A percentile compares a stretch with the other conserved stretches of the same genome.
These are phyloP conservation scores for Coptotermes formosanus DNA, from an alignment of 1,140 invertebrate species.

Conservation along the genomic window DNA sequence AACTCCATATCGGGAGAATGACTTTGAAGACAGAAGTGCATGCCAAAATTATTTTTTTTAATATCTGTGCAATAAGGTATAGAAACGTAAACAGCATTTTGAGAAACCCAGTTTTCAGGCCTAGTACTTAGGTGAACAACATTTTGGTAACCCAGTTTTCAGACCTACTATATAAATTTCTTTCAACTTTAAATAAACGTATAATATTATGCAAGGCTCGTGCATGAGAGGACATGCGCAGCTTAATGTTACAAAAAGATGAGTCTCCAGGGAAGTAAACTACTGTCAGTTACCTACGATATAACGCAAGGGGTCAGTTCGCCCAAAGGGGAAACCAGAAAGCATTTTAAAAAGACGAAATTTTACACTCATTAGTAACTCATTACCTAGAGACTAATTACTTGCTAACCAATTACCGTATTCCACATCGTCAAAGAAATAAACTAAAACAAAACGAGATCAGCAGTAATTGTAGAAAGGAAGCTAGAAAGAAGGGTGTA, in stretches of 20 bases:
- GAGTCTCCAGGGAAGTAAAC: not conserved
- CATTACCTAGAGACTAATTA: not conserved
- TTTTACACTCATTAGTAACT: not conserved
- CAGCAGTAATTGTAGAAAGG: no score
- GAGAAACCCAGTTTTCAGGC: not conserved
- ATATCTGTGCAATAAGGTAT: no score
- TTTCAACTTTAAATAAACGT: not conserved
- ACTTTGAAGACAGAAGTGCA: no score
- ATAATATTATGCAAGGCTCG: not conserved
- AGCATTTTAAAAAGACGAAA: not conserved
- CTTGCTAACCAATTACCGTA: not conserved
- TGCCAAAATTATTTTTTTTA: no score
- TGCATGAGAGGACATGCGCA: not conserved
- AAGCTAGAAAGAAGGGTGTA: no score
- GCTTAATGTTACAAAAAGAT: not conserved
- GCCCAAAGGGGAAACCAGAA: not conserved
- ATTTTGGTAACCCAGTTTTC: not conserved
- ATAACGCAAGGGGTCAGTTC: not conserved
- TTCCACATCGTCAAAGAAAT: no score
- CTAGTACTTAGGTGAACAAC: not conserved
- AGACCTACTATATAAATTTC: no score
- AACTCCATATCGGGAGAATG: no score
- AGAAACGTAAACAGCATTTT: not conserved
- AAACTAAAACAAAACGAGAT: no score
- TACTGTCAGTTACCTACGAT: not conserved